Percentiles rank a stretch among this genome's conserved stretches.
phyloP scores from a whole-genome alignment of 2,113 vertebrate genomes.

The Trichomycterus rosablanca region DNA sequence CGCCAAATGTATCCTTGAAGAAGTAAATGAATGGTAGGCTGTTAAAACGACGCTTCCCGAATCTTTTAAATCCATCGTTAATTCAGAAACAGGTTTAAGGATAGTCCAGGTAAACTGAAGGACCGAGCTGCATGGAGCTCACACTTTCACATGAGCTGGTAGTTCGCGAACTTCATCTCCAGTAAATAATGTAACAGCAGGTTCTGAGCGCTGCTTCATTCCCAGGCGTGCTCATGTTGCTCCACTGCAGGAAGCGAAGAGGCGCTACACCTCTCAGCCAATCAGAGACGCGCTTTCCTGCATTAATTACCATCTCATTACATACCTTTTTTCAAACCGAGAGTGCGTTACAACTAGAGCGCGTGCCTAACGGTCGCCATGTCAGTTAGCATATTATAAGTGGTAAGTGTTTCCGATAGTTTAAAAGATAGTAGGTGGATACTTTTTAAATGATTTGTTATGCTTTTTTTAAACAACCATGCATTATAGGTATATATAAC shows the following conservation, averaged over 20 bases:
- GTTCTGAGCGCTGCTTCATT: no score
- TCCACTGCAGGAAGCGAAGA: not conserved
- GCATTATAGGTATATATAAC: no score
- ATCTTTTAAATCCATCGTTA: slow-evolving; percentile 79
- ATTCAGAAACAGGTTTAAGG: slow-evolving; percentile 49
- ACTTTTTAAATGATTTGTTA: no score
- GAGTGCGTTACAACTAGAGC: not conserved
- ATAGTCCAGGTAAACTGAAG: slow-evolving; percentile 19
- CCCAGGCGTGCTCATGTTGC: slow-evolving; percentile 16
- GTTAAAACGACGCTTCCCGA: slow-evolving; percentile 81
- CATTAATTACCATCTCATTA: slow-evolving; percentile 18
- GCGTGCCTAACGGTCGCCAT: not conserved
- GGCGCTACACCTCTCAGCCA: slow-evolving; percentile 14
- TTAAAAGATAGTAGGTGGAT: no score
- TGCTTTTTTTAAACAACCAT: no score
- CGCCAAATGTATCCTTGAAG: slow-evolving; percentile 57
- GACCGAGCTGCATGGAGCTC: not conserved
- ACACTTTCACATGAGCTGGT: slow-evolving; percentile 3
- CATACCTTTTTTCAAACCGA: not conserved
- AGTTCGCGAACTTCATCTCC: not conserved
- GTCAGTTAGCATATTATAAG: no score
- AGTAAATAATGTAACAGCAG: slow-evolving; percentile 29
- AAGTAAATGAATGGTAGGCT: slow-evolving; percentile 78
- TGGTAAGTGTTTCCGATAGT: no score
- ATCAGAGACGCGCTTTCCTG: slow-evolving; percentile 28